Percentiles rank a stretch among this genome's conserved stretches.
These are phyloP conservation scores for Engraulis encrasicolus DNA, from an alignment of 2,113 vertebrate genomes.

Conservation along the genomic window DNA sequence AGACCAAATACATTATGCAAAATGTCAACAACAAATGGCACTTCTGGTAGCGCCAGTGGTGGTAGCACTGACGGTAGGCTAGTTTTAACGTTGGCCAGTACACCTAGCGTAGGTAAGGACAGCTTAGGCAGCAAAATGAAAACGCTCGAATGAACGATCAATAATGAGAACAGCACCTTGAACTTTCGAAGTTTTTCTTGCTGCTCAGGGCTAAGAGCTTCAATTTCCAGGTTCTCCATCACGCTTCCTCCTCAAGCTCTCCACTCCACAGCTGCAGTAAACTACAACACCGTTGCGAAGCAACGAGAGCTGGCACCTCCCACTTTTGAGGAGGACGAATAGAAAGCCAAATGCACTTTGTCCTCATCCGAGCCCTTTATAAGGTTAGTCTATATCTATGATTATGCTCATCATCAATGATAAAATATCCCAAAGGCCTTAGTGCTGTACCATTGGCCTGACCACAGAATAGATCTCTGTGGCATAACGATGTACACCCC, in stretches of 20 bases:
- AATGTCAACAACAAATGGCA: no score
- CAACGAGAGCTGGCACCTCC: background rate
- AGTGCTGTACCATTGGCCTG: no score
- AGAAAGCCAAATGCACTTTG: background rate
- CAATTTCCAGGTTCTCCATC: constrained; percentile 44
- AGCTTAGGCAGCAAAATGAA: background rate
- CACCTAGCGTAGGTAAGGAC: background rate
- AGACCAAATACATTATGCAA: no score
- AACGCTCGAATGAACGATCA: background rate
- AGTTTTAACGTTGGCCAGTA: no score
- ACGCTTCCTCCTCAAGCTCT: background rate
- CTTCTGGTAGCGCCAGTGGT: no score
- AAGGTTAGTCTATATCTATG: no score
- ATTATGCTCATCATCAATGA: no score
- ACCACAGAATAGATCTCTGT: no score
- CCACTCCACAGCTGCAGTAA: background rate
- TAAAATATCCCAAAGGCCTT: no score
- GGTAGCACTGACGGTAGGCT: no score
- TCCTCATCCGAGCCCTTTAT: no score
- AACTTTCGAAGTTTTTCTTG: constrained; percentile 53
- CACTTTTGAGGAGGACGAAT: background rate
- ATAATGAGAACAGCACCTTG: constrained; percentile 38
- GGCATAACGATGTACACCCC: no score
- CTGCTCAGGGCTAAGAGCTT: constrained; percentile 52
- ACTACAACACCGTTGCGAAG: background rate